These are phyloP conservation scores for Agrotis exclamationis DNA, from an alignment of 2,888 invertebrate genomes.

Conservation along the genomic window DNA sequence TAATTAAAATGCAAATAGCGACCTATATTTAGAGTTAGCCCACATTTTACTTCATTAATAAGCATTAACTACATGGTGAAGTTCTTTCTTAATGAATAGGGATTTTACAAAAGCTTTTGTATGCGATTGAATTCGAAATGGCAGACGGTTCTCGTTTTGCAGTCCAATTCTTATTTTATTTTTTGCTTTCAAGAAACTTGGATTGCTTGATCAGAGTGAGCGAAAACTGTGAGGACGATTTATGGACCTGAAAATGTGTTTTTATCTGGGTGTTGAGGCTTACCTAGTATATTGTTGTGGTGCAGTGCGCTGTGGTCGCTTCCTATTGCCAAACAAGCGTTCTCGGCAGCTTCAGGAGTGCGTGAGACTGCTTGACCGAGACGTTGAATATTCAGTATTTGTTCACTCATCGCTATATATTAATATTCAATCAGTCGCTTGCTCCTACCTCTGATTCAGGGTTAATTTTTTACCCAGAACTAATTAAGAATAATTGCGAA, in stretches of 20 bases:
- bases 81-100: constrained; percentile 38
- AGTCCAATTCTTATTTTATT: constrained; percentile 34
- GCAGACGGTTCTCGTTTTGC: constrained; percentile 27
- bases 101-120: constrained; percentile 40
- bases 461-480: constrained; percentile 80
- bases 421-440: constrained; percentile 86
- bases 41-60: constrained; percentile 60
- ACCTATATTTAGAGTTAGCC: constrained; percentile 64
- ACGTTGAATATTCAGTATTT: constrained; percentile 86
- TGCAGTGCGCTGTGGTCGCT: constrained; percentile 38
- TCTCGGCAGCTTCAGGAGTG: constrained; percentile 64
- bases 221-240: constrained; percentile 16
- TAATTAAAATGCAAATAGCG: constrained; percentile 60
- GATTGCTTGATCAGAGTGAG: constrained; percentile 19
- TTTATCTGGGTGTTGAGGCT: constrained; percentile 5
- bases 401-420: constrained; percentile 81
- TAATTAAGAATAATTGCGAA: constrained; percentile 78
- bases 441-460: constrained; percentile 83
- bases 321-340: constrained; percentile 61
- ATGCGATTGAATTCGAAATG: constrained; percentile 24
- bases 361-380: constrained; percentile 83
- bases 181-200: constrained; percentile 32
- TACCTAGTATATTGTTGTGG: constrained; percentile 6
- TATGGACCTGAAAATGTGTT: constrained; percentile 11
- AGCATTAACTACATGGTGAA: constrained; percentile 22